Conservation (phyloP, 2,797 vertebrate species). For the Cyclopterus lumpus region DNA sequence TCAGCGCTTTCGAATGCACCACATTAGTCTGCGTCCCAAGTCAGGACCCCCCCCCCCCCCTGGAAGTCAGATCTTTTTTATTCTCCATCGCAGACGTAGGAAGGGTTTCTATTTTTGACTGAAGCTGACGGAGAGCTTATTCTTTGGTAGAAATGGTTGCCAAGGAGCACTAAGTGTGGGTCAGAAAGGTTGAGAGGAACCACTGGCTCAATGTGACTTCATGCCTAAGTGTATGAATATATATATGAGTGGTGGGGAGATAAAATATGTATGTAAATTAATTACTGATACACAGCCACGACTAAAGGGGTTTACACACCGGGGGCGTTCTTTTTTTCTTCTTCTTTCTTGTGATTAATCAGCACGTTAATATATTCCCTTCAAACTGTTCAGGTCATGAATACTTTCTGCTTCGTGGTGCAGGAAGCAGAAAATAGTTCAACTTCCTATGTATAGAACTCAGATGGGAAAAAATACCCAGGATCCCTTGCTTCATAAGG, state of each 20-base stretch:
- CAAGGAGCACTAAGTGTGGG: background rate
- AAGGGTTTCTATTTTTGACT: background rate
- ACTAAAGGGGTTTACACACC: background rate
- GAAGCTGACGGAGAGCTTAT: background rate
- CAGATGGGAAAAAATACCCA: too few relatives aligned
- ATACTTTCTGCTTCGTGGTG: too few relatives aligned
- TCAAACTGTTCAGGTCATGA: background rate
- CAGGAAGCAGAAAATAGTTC: background rate
- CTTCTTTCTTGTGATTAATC: too few relatives aligned
- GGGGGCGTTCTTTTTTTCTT: too few relatives aligned
- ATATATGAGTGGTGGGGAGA: conserved; percentile 3
- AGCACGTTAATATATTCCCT: background rate
- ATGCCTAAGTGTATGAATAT: conserved; percentile 9
- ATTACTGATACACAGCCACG: background rate
- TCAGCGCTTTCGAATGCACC: background rate
- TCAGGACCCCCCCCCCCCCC: too few relatives aligned
- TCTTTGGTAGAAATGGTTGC: background rate
- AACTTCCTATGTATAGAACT: too few relatives aligned
- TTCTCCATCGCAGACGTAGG: background rate
- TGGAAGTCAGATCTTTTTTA: background rate
- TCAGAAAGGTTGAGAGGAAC: background rate
- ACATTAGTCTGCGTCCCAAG: conserved; percentile 13
- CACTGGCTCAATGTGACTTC: background rate
- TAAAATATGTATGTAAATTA: conserved; percentile 20
- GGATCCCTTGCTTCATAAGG: too few relatives aligned